Conservation (phyloP, 2,797 vertebrate species). For the Erpetoichthys calabaricus region DNA sequence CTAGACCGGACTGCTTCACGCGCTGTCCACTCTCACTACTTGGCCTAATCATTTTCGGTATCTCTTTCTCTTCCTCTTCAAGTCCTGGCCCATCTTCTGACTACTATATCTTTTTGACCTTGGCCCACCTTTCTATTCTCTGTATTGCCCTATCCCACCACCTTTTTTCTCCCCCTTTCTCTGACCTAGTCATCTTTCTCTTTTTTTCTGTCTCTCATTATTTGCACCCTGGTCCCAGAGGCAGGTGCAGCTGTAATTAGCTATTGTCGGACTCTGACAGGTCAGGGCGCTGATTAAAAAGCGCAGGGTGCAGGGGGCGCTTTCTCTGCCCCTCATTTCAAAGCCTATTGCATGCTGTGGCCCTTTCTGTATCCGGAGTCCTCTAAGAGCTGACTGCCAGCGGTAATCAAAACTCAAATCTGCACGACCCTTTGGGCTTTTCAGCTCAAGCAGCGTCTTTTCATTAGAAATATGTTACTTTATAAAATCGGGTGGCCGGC, state of each 20-base stretch:
- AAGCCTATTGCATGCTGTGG: conserved; percentile 95
- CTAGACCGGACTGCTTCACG: no score
- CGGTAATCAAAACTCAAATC: conserved; percentile 98
- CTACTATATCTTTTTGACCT: no score
- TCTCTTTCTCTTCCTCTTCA: no score
- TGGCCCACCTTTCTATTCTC: no score
- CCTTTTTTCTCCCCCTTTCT: no score
- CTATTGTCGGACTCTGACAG: conserved; percentile 99
- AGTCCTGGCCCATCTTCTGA: no score
- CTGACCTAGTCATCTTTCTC: no score
- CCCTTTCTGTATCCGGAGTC: conserved; percentile 87
- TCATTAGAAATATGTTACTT: conserved; percentile 98
- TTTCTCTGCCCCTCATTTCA: conserved; percentile 80
- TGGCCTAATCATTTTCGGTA: no score
- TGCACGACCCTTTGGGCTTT: conserved; percentile 83
- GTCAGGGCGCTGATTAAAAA: conserved; percentile 97
- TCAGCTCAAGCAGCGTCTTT: conserved; percentile 94
- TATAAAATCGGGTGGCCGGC: conserved; percentile 85
- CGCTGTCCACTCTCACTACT: no score
- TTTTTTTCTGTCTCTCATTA: no score
- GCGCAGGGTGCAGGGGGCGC: conserved; percentile 78
- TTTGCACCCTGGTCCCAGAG: conserved; percentile 63
- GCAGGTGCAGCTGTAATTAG: conserved; percentile 99
- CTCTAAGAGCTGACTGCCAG: conserved; percentile 96
- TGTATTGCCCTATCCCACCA: no score